These are phyloP conservation scores for Procambarus clarkii DNA, from an alignment of 1,140 invertebrate species.

Conservation along the genomic window DNA sequence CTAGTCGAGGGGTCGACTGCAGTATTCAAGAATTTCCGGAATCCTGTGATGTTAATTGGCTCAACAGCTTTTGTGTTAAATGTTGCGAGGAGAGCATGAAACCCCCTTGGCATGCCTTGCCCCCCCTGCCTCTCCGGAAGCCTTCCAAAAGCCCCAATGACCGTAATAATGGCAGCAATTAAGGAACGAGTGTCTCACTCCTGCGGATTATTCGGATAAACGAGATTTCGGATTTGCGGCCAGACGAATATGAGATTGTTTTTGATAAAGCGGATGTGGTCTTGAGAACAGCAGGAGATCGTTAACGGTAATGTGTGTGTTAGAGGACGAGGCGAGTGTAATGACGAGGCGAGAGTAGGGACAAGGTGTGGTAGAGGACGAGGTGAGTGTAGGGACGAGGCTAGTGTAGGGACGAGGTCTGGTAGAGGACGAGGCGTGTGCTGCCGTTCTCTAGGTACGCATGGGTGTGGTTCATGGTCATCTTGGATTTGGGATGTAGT, in stretches of 20 bases:
- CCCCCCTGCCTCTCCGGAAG: neutral
- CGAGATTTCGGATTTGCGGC: neutral
- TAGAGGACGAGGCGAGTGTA: no score
- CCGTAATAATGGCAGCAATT: constrained; percentile 18
- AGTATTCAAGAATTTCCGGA: neutral
- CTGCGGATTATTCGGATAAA: neutral
- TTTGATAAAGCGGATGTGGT: neutral
- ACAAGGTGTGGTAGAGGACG: no score
- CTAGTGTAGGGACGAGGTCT: no score
- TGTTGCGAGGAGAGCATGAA: neutral
- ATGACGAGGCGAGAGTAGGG: no score
- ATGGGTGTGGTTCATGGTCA: no score
- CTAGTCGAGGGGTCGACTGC: neutral
- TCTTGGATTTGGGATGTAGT: no score
- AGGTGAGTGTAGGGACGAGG: no score
- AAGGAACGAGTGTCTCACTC: neutral
- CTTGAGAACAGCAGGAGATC: no score
- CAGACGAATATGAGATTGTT: neutral
- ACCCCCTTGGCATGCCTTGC: neutral
- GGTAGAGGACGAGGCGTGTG: no score
- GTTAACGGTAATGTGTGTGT: no score
- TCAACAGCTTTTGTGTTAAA: constrained; percentile 15
- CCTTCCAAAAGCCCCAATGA: constrained; percentile 5
- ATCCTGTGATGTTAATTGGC: neutral
- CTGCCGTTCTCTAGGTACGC: no score